Percentiles rank a stretch among this genome's conserved stretches.
Conservation (phyloP, 2,888 invertebrate genomes). For the Lobophora halterata region DNA sequence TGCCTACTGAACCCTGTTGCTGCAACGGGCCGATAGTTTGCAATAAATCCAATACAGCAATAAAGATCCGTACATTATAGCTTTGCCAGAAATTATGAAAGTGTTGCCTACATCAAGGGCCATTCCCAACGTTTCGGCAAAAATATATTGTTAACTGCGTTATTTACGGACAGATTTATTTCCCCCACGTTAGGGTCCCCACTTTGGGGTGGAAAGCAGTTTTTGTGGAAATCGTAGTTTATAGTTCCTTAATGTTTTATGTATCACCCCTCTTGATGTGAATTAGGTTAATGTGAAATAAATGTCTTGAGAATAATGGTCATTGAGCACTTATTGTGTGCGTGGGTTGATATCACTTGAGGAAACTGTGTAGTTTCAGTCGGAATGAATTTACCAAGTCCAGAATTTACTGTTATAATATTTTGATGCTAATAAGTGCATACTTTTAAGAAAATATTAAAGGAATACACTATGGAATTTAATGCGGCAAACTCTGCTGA, state of each 20-base stretch:
- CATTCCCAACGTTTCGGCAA: constrained; percentile 49
- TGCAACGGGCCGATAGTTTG: constrained; percentile 13
- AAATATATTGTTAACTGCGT: constrained; percentile 61
- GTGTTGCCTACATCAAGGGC: constrained; percentile 57
- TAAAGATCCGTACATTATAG: constrained; percentile 32
- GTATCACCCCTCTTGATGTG: constrained; percentile 27
- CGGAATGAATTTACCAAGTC: no score
- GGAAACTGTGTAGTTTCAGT: no score
- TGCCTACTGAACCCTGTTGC: no score
- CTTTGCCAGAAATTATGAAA: constrained; percentile 50
- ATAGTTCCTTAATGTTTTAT: constrained; percentile 36
- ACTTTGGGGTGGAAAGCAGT: constrained; percentile 46
- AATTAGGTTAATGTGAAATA: constrained; percentile 30
- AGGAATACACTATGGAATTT: no score
- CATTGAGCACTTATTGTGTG: constrained; percentile 7
- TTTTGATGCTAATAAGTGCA: no score
- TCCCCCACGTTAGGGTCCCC: constrained; percentile 32
- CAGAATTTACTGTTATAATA: no score
- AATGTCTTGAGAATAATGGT: constrained; percentile 18
- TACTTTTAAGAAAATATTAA: no score
- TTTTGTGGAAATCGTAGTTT: constrained; percentile 36
- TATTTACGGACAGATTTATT: constrained; percentile 65
- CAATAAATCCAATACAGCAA: constrained; percentile 20
- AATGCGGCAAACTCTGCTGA: no score
- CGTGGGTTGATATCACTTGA: no score